A percentile compares a stretch with the other conserved stretches of the same genome.
These are phyloP conservation scores for Scolopax bukidnonensis DNA, from an alignment of 2,797 vertebrate species.

Conservation along the genomic window DNA sequence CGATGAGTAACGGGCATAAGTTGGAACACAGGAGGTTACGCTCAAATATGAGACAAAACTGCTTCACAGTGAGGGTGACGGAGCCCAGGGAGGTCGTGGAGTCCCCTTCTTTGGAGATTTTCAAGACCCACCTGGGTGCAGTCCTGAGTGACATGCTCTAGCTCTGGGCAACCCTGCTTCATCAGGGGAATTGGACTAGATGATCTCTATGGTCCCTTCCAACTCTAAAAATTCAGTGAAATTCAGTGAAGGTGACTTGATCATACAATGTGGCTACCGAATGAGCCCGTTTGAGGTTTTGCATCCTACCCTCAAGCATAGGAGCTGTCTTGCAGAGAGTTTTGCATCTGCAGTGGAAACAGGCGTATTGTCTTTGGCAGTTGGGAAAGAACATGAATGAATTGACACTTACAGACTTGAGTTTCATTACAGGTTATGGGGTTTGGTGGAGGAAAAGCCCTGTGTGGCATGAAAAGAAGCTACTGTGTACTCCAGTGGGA, in stretches of 20 bases:
- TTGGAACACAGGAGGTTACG: no score
- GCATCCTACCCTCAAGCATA: neutral
- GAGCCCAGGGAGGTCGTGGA: no score
- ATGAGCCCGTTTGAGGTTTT: neutral
- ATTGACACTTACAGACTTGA: neutral
- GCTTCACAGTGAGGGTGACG: no score
- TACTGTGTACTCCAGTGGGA: neutral
- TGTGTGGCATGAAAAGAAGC: neutral
- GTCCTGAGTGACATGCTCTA: no score
- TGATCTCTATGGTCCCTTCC: no score
- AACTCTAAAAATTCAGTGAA: no score
- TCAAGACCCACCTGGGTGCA: no score
- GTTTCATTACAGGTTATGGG: neutral
- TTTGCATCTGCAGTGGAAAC: neutral
- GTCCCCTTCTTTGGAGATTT: no score
- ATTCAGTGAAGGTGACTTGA: neutral
- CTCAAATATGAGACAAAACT: no score
- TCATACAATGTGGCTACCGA: neutral
- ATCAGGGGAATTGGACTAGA: no score
- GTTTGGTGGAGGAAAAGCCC: neutral
- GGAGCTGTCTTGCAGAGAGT: neutral
- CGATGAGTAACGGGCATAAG: no score
- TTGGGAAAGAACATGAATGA: neutral
- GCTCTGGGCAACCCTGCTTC: no score
- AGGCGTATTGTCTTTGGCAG: neutral